Percentiles rank a stretch among this genome's conserved stretches.
phyloP scores from a whole-genome alignment of 1,140 invertebrate genomes.

The Macrosteles quadrilineatus region DNA sequence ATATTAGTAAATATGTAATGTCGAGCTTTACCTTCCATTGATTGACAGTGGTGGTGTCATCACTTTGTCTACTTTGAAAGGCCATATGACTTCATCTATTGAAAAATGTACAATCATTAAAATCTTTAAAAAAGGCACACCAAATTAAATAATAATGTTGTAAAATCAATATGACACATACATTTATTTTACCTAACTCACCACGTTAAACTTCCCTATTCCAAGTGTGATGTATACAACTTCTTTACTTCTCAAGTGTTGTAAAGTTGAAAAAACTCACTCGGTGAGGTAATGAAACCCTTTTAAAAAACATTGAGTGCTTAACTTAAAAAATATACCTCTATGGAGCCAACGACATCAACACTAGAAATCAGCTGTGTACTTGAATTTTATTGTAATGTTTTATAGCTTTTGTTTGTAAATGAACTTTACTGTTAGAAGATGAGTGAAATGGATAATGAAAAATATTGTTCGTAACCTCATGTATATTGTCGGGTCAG shows the following conservation, averaged over 20 bases:
- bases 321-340: too few species aligned
- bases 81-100: not conserved
- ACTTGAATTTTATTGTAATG: too few species aligned
- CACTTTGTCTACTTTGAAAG: constrained; percentile 1
- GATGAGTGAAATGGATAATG: too few species aligned
- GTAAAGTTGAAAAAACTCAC: too few species aligned
- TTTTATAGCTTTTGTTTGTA: too few species aligned
- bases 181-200: not conserved
- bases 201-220: not conserved
- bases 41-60: not conserved
- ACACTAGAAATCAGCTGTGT: not conserved
- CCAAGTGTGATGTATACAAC: too few species aligned
- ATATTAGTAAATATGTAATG: not conserved
- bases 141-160: not conserved
- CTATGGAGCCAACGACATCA: not conserved
- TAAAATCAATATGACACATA: not conserved
- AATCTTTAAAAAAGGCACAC: not conserved
- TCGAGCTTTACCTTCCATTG: not conserved
- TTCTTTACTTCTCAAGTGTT: too few species aligned
- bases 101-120: not conserved
- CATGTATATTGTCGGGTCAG: too few species aligned
- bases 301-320: too few species aligned
- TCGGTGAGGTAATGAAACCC: too few species aligned
- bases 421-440: too few species aligned
- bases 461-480: too few species aligned